phyloP scores from a whole-genome alignment of 92 coral and sea anemone species.

The Palythoa heliodiscus region DNA sequence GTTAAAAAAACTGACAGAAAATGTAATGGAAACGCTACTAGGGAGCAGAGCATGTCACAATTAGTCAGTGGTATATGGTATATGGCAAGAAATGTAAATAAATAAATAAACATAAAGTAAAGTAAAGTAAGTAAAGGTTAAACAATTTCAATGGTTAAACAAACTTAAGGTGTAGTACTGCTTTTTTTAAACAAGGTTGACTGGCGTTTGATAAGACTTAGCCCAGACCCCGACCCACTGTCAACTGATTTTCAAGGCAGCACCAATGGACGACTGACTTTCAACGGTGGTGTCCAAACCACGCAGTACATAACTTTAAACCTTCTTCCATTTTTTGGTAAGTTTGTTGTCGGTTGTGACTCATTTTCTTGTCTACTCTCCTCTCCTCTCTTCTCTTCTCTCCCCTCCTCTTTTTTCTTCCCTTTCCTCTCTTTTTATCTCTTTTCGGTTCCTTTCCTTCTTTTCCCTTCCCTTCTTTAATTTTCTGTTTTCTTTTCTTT shows the following conservation, averaged over 20 bases:
- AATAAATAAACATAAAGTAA: too few species aligned
- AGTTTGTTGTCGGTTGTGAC: neutral
- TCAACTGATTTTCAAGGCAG: constrained; percentile 69
- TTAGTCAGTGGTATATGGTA: too few species aligned
- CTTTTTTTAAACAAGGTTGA: constrained; percentile 49
- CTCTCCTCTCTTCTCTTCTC: neutral
- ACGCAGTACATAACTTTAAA: constrained; percentile 53
- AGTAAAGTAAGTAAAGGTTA: too few species aligned
- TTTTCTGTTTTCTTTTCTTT: neutral
- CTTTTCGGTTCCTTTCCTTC: too few species aligned
- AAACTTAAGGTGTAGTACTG: neutral
- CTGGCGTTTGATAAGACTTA: constrained; percentile 64
- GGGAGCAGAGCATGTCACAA: too few species aligned
- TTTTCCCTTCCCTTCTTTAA: neutral
- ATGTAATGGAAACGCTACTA: too few species aligned
- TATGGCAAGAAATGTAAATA: too few species aligned
- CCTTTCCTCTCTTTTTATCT: too few species aligned
- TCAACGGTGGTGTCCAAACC: constrained; percentile 44
- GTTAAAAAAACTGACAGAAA: too few species aligned
- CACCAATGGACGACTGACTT: constrained; percentile 58
- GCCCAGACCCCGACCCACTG: constrained; percentile 51
- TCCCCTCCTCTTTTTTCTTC: too few species aligned
- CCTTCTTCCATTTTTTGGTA: constrained; percentile 69
- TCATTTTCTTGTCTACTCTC: neutral
- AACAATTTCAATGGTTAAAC: too few species aligned